A percentile compares a stretch with the other conserved stretches of the same genome.
Conservation (phyloP, 2,113 vertebrate species). For the Porphyrio hochstetteri region DNA sequence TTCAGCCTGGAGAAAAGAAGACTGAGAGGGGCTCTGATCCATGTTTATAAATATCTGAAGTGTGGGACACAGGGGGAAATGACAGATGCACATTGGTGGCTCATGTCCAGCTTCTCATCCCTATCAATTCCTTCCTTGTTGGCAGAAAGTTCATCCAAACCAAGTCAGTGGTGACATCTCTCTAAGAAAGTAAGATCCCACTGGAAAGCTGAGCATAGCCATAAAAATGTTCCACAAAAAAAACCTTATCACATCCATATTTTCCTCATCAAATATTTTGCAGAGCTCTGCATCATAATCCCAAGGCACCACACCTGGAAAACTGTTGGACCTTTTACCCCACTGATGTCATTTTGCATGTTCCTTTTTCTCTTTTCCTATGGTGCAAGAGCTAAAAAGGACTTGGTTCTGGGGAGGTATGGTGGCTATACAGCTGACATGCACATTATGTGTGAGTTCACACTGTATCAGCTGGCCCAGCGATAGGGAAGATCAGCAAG, state of each 20-base stretch:
- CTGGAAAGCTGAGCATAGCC: not conserved
- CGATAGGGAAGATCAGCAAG: accelerated
- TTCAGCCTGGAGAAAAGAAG: too few species aligned
- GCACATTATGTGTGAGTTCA: not conserved
- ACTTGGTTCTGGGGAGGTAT: not conserved
- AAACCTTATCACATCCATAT: not conserved
- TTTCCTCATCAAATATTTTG: not conserved
- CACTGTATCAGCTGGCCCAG: not conserved
- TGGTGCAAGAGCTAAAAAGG: not conserved
- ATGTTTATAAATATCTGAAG: too few species aligned
- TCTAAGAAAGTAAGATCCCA: not conserved
- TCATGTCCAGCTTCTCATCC: too few species aligned
- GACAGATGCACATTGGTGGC: too few species aligned
- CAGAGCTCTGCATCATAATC: not conserved
- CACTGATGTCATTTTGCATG: not conserved
- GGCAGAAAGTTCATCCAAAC: too few species aligned
- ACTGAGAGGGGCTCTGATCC: too few species aligned
- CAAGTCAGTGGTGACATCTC: too few species aligned
- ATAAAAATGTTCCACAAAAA: not conserved
- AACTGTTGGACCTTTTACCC: not conserved
- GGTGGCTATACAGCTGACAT: not conserved
- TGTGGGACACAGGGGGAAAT: too few species aligned
- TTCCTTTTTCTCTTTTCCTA: not conserved
- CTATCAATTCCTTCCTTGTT: too few species aligned
- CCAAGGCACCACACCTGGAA: not conserved